Conservation (phyloP, 2,797 vertebrate species). For the Chrysolophus pictus region DNA sequence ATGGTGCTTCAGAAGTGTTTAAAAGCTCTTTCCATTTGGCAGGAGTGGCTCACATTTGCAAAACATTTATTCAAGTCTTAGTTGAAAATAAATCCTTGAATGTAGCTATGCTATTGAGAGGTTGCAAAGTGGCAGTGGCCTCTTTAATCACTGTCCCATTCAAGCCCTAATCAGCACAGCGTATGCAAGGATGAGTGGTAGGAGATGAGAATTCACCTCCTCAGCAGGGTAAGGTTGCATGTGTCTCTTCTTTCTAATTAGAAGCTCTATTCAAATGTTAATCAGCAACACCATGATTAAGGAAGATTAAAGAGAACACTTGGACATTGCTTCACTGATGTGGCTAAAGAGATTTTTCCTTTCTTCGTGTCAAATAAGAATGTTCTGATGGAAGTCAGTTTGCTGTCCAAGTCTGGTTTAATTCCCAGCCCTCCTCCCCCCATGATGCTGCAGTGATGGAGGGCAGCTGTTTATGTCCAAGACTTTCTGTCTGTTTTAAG, state of each 20-base stretch:
- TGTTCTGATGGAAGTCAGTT: background rate
- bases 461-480: background rate
- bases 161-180: constrained; percentile 74
- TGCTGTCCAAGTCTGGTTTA: background rate
- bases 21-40: constrained; percentile 59
- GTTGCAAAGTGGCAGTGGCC: constrained; percentile 57
- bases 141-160: constrained; percentile 78
- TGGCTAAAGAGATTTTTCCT: constrained; percentile 10
- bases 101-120: constrained; percentile 60
- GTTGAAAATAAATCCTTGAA: constrained; percentile 74
- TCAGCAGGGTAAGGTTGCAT: constrained; percentile 33
- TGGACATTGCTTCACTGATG: constrained; percentile 26
- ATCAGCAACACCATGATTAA: constrained; percentile 62
- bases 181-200: constrained; percentile 53
- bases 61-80: constrained; percentile 78
- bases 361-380: background rate
- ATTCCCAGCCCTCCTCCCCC: background rate
- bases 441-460: accelerated
- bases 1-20: constrained; percentile 37
- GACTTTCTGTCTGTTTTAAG: background rate
- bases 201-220: constrained; percentile 54
- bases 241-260: constrained; percentile 68
- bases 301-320: constrained; percentile 44
- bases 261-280: constrained; percentile 70
- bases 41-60: constrained; percentile 69